Evolutionary conservation across 2,797 vertebrate species (phyloP).

Genomic region (Rachycentron canadum): DNA sequence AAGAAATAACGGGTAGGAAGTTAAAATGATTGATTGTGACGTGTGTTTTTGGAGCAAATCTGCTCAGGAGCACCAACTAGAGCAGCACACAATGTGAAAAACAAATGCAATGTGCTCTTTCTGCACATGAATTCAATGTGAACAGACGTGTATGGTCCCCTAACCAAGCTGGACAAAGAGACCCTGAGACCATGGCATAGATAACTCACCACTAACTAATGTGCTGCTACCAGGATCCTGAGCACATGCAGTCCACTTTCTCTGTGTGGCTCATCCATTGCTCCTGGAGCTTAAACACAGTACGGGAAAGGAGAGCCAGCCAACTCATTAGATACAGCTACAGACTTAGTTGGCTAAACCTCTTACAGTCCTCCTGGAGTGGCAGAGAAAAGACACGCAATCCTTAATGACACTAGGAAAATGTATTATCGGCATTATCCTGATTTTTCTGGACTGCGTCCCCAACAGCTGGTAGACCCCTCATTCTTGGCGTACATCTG

Average conservation of each 20-base stretch:
- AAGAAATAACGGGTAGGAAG: background rate
- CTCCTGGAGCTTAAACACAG: constrained; percentile 84
- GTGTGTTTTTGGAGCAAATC: background rate
- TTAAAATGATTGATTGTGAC: background rate
- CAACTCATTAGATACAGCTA: constrained; percentile 76
- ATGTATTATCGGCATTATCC: constrained; percentile 59
- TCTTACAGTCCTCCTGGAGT: constrained; percentile 61
- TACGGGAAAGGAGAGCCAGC: constrained; percentile 35
- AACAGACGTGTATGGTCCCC: too few relatives aligned
- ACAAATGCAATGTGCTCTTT: background rate
- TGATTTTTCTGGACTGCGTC: constrained; percentile 47
- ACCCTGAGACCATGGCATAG: too few relatives aligned
- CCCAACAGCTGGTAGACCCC: constrained; percentile 62
- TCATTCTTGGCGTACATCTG: constrained; percentile 40
- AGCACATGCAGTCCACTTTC: constrained; percentile 83
- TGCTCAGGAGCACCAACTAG: background rate
- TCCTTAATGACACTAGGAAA: constrained; percentile 64
- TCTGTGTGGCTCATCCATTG: constrained; percentile 81
- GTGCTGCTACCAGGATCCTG: constrained; percentile 80
- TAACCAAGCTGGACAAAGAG: background rate
- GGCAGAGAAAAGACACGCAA: constrained; percentile 53
- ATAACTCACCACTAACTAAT: too few relatives aligned
- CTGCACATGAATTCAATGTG: background rate
- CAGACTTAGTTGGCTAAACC: constrained; percentile 71
- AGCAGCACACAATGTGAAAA: background rate